Percentiles rank a stretch among this genome's conserved stretches.
phyloP scores from a whole-genome alignment of 1,140 invertebrate species.

The Nephotettix cincticeps region DNA sequence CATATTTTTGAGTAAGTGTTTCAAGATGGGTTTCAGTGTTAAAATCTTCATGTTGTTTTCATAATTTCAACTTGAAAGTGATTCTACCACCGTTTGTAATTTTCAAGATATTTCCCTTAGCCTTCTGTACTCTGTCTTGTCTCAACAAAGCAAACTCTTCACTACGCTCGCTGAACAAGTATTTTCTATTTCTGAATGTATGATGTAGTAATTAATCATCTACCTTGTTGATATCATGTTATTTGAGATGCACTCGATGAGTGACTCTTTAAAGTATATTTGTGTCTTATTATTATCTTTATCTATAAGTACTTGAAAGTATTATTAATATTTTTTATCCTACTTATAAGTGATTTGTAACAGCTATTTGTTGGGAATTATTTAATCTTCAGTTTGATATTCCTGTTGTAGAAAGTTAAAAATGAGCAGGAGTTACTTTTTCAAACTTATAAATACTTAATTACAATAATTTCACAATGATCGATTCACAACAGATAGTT shows the following conservation, averaged over 20 bases:
- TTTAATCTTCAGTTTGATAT: too few relatives aligned
- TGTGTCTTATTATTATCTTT: neutral
- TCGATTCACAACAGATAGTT: constrained; percentile 8
- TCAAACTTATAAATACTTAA: too few relatives aligned
- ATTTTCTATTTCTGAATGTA: constrained; percentile 2
- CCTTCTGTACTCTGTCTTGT: too few relatives aligned
- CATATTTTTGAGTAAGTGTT: too few relatives aligned
- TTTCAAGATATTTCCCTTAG: too few relatives aligned
- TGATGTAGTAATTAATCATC: neutral
- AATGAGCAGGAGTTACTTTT: too few relatives aligned
- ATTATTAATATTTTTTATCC: constrained; percentile 23
- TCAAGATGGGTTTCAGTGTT: too few relatives aligned
- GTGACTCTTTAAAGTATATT: neutral
- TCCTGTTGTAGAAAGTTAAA: too few relatives aligned
- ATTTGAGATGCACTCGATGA: neutral
- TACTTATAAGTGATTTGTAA: constrained; percentile 6
- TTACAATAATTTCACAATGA: too few relatives aligned
- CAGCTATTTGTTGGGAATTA: constrained; percentile 11
- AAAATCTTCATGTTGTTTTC: too few relatives aligned
- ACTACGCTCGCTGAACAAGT: constrained; percentile 6
- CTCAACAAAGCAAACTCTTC: constrained; percentile 3
- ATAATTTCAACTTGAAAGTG: too few relatives aligned
- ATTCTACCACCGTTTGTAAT: too few relatives aligned
- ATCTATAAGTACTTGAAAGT: neutral
- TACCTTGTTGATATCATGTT: neutral